Conservation (phyloP, 2,797 vertebrate species). For the Hippocampus kuda region DNA sequence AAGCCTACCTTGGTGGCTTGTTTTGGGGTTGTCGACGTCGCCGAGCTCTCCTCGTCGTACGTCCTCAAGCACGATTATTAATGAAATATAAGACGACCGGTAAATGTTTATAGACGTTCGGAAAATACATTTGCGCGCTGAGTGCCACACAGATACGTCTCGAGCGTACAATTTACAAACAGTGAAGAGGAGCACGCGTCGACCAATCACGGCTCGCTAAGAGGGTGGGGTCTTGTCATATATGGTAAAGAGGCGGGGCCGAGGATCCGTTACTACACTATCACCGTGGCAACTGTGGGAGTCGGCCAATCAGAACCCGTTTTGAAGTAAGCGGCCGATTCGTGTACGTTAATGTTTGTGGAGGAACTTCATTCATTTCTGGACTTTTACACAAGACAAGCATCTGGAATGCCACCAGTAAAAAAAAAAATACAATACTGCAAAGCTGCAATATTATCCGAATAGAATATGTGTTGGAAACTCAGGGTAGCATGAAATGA, state of each 20-base stretch:
- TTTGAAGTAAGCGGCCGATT: constrained; percentile 70
- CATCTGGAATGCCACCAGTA: constrained; percentile 39
- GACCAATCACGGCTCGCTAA: constrained; percentile 58
- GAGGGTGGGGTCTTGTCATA: constrained; percentile 45
- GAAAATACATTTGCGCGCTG: constrained; percentile 70
- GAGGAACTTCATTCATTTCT: constrained; percentile 57
- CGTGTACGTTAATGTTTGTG: constrained; percentile 56
- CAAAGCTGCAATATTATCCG: neutral
- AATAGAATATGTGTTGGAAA: neutral
- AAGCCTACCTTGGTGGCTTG: constrained; percentile 37
- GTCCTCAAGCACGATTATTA: constrained; percentile 20
- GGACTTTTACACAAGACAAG: constrained; percentile 49
- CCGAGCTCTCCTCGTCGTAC: constrained; percentile 6
- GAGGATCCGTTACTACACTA: constrained; percentile 55
- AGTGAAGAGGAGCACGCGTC: constrained; percentile 34
- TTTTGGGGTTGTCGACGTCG: constrained; percentile 32
- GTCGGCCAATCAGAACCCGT: constrained; percentile 55
- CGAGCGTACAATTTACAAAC: constrained; percentile 64
- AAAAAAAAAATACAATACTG: constrained; percentile 20
- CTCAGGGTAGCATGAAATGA: neutral
- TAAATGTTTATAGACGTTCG: constrained; percentile 43
- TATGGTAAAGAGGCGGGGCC: constrained; percentile 55
- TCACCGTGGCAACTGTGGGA: constrained; percentile 60
- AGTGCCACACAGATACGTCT: constrained; percentile 48
- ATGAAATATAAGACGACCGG: constrained; percentile 53